Evolutionary conservation across 2,113 vertebrate species (phyloP).

Genomic region (Bos javanicus): DNA sequence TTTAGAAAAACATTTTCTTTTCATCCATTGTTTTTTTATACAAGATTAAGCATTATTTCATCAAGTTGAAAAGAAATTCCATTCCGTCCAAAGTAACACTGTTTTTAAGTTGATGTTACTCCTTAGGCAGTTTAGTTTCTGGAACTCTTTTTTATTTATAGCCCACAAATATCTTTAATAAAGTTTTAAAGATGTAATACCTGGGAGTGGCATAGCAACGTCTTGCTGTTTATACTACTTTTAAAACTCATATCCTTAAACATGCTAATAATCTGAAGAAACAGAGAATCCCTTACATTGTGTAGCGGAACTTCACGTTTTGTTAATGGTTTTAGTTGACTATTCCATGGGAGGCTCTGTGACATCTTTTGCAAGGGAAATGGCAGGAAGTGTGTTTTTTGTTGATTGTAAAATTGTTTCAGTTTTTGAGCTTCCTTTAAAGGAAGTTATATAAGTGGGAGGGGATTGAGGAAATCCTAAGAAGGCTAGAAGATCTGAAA

Average conservation of each 20-base stretch:
- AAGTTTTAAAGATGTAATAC: background rate
- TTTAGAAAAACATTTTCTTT: background rate
- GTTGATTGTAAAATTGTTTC: conserved; percentile 58
- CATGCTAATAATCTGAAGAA: background rate
- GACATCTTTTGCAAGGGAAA: conserved; percentile 38
- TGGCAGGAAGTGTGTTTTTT: conserved; percentile 62
- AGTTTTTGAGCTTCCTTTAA: conserved; percentile 57
- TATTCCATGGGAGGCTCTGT: conserved; percentile 11
- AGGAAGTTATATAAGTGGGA: conserved; percentile 36
- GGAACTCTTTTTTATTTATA: background rate
- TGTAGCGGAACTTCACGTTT: conserved; percentile 7
- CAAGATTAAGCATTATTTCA: background rate
- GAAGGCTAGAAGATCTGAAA: conserved; percentile 11
- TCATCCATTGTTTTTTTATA: background rate
- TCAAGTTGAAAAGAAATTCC: background rate
- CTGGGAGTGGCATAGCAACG: background rate
- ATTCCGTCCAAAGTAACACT: background rate
- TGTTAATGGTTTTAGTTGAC: background rate
- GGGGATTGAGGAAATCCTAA: conserved; percentile 43
- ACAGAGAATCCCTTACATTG: background rate
- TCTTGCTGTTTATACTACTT: background rate
- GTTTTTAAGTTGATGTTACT: conserved; percentile 25
- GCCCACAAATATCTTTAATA: background rate
- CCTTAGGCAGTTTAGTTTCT: background rate
- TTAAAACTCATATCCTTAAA: background rate